Evolutionary conservation across 1,140 invertebrate genomes (phyloP), one percentile per base, ranked within the genome.

Genomic region (Pollicipes pollicipes): DNA sequence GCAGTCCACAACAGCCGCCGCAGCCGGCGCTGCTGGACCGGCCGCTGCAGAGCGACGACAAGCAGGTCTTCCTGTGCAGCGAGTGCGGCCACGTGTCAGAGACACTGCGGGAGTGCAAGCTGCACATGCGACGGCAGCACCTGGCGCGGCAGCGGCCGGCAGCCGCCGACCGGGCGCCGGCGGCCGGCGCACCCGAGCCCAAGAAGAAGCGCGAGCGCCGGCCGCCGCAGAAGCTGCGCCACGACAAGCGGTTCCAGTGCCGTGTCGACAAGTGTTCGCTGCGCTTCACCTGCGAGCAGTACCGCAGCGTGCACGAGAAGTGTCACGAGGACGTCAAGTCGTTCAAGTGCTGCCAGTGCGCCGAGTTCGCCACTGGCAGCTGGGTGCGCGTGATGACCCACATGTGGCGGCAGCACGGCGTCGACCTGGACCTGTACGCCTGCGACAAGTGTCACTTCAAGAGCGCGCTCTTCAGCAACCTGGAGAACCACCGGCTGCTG

Each of bases 401-500:
- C 70, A 72, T 81, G 30, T 81, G 79, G 78, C 74, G 77, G 64
- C 68, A 31, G 35, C 80, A 81, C 73, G 72, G 73, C 21, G 74
- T 80, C 29, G 78, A 80, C 72, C 75, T 76, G 69, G 79, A 81
- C 73, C 71, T 81, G 35, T 76, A 77, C 70, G 70, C 73, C 21
- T 80, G 80, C 76, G 77, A 79, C 70, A 35, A 73, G 45, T 81
- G 80, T 72, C 73, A 74, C 31, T 81, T 66, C 28, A 21, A n/a
- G 2, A 28, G 64, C 64, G n/a, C 64, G n/a, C 16, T 66, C 27
- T 82, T 83, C 26, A 83, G 84, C 37, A 83, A 85, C 68, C 76
- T 88, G 68, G 82, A 85, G 69, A 88, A 87, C 73, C 88, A 89
- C 76, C 85, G 85, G 76, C 83, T 84, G 73, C 88, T 85, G 63